Percentiles rank a stretch among this genome's conserved stretches.
Evolutionary conservation across 2,797 vertebrate genomes (phyloP).

Genomic region (Onychomys arenicola): DNA sequence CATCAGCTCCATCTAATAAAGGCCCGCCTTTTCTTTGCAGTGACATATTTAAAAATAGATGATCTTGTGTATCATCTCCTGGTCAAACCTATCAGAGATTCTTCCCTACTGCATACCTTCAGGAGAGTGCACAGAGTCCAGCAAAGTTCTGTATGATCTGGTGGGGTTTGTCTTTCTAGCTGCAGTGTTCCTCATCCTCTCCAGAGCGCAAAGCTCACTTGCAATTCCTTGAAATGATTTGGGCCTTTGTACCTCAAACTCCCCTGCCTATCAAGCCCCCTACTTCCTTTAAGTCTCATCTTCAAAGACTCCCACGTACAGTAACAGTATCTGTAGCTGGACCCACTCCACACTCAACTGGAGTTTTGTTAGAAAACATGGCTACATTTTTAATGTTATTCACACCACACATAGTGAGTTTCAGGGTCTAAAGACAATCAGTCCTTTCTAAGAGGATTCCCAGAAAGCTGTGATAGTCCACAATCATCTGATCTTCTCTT

Average conservation of each 20-base stretch:
- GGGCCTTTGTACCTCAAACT: background rate
- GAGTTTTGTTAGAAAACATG: constrained; percentile 15
- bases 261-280: background rate
- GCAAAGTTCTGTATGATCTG: background rate
- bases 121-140: background rate
- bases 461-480: background rate
- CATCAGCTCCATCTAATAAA: background rate
- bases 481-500: background rate
- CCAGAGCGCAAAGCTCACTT: background rate
- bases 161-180: background rate
- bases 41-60: background rate
- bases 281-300: background rate
- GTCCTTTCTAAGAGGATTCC: background rate
- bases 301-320: no score
- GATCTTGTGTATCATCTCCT: background rate
- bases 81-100: background rate
- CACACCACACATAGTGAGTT: background rate
- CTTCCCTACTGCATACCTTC: accelerated
- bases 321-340: background rate
- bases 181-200: no score
- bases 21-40: background rate
- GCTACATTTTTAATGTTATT: background rate
- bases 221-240: background rate
- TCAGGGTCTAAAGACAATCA: background rate
- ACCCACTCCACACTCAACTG: background rate